Evolutionary conservation across 2,797 vertebrate species (phyloP), one percentile per base, ranked within the genome.

Genomic region (Benthosema pterotum): DNA sequence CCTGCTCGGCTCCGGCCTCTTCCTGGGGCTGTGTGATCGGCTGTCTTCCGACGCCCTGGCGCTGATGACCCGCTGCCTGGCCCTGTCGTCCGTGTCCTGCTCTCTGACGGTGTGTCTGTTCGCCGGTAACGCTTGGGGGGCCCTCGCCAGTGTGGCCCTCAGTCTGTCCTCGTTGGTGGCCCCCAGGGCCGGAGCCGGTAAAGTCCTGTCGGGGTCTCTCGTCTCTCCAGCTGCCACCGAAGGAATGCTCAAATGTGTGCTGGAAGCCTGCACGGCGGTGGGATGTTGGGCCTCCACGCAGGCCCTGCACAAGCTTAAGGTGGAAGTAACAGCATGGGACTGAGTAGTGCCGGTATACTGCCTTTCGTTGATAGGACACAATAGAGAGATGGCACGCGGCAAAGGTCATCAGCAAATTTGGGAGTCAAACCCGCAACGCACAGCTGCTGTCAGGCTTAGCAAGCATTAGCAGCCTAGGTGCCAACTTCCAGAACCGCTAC

Each of bases 41-140:
- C 77, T 93, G 55, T 90, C 91, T 0, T 71, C 60, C 6, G 90
- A 94, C 11, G 76, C 86, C n/a, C 68, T 91, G 19, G 53, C 80
- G 0, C 19, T 92, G 57, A 77, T 93, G 83, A 91, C 86, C 1
- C 81, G 86, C 69, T 93, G 90, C 68, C 56, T 91, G 49, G 85
- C 88, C 2, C 71, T 93, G 45, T 93, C 89, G 0, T 91, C 91
- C 0, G 74, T 94, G 47, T 92, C 88, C 71, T 93, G 92, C 82
- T 85, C 87, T 9, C 82, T 94, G 63, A 93, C 77, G 0, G 93
- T 92, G 64, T 93, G 92, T 52, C 70, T 93, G 46, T 93, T 93
- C 74, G 79, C 89, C 1, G 74, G 86, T 17, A 93, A 90, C 54
- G 69, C 65, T 3, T 56, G 75, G 13, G 93, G 93, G 47, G 86